Evolutionary conservation across 2,797 vertebrate species (phyloP).

Genomic region (Rousettus madagascariensis): DNA sequence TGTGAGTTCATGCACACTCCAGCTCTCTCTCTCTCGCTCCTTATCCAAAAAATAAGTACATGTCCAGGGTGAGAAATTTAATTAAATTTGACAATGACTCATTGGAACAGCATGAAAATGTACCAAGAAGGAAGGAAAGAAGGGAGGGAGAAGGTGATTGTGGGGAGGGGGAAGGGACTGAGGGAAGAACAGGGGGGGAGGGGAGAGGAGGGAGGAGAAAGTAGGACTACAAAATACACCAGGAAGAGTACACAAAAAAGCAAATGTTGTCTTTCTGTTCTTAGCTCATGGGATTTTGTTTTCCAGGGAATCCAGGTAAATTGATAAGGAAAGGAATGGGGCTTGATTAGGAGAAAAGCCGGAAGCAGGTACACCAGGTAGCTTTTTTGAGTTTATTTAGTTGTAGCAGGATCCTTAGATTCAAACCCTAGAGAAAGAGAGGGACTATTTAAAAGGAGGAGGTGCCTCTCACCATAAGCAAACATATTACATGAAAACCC

Average conservation of each 20-base stretch:
- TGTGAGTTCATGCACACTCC: no score
- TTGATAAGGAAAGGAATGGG: neutral
- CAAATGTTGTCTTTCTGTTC: neutral
- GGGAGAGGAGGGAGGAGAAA: neutral
- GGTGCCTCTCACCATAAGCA: neutral
- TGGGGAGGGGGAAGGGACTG: no score
- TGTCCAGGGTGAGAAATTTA: neutral
- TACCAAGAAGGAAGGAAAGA: neutral
- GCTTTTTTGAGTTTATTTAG: neutral
- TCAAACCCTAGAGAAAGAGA: neutral
- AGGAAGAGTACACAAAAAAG: neutral
- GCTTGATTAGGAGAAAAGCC: neutral
- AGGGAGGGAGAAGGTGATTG: neutral
- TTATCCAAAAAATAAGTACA: neutral
- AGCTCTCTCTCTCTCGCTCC: neutral
- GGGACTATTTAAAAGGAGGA: neutral
- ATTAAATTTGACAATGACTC: neutral
- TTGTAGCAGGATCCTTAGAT: neutral
- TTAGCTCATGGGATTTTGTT: neutral
- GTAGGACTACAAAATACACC: neutral
- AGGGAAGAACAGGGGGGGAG: no score
- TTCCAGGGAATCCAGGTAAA: neutral
- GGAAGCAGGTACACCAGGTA: neutral
- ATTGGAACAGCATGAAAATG: neutral
- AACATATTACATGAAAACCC: neutral